Conservation (phyloP, 2,797 vertebrate species). For the Pyrocephalus nanus region DNA sequence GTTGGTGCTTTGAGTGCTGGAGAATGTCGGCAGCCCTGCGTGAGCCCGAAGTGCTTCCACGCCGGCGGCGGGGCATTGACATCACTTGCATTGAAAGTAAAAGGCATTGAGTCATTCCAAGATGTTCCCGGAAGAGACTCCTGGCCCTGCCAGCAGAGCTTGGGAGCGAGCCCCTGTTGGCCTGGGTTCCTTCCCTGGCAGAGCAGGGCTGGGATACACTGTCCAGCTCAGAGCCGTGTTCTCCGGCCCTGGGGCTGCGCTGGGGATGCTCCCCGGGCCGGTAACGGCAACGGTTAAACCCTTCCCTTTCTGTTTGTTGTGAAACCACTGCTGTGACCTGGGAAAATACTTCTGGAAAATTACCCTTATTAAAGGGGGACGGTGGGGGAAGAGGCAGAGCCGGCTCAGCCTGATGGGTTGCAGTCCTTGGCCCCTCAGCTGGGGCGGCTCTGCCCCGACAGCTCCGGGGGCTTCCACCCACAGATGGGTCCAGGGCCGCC, state of each 20-base stretch:
- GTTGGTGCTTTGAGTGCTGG: background rate
- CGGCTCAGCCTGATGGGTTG: background rate
- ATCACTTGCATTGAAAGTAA: slow-evolving; percentile 30
- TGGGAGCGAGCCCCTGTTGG: background rate
- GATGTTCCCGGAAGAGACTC: slow-evolving; percentile 34
- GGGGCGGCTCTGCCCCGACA: no score
- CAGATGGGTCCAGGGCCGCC: slow-evolving; percentile 62
- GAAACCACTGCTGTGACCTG: background rate
- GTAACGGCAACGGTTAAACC: background rate
- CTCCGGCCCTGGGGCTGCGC: background rate
- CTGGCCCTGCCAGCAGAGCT: background rate
- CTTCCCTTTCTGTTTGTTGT: background rate
- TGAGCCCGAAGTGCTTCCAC: background rate
- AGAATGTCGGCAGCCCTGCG: background rate
- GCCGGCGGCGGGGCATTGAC: background rate
- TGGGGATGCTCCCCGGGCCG: background rate
- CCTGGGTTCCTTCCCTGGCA: background rate
- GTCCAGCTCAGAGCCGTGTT: background rate
- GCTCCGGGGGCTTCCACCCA: background rate
- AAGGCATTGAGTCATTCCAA: slow-evolving; percentile 52
- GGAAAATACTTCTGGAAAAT: slow-evolving; percentile 31
- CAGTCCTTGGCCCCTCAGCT: rapidly evolving
- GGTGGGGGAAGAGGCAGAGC: background rate
- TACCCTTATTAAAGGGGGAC: background rate
- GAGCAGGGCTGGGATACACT: background rate